Evolutionary conservation across 2,113 vertebrate genomes (phyloP), one percentile per base, ranked within the genome.

Genomic region (Vidua chalybeata): DNA sequence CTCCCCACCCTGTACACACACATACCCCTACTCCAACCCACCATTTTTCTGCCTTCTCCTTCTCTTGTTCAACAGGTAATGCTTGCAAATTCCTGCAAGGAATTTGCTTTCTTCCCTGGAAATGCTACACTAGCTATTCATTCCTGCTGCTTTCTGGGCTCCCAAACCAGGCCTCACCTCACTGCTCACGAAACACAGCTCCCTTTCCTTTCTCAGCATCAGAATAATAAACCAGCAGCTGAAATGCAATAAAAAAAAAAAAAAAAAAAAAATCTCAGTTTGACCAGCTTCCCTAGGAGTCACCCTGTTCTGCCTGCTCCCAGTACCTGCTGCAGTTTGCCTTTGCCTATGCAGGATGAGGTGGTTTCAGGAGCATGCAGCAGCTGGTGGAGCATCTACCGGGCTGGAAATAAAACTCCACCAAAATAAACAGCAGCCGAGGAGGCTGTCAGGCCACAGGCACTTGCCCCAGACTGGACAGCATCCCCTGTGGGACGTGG

Each of bases 321-420:
- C 24, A 6, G 17, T 9, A 62, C 22, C 11, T n/a, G 56, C 19
- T 84, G 28, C 22, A 37, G 24, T 89, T 97, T 96, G 52, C 58
- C 41, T 90, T 67, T 88, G 48, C 84, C 59, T 72, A 1, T 49
- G 43, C 1, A 2, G 68, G 39, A 23, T 1, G 6, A 77, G 54
- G 30, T 46, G 48, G 54, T 43, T 66, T 35, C 68, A 77, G 0
- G 31, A 77, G 8, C 13, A 23, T 24, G 19, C 49, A 62, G 67
- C 2, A 15, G 86, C 56, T 83, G 21, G 13, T 67, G 62, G 43
- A 95, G 27, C 13, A 69, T 66, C 73, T 80, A 48, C 92, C 52
- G 72, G 49, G 33, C 23, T 80, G 66, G 59, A 55, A 95, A 85
- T 85, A 89, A 94, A 87, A 73, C 7, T 11, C 30, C 39, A 63